Conservation (phyloP, 2,113 vertebrate species). For the Charadrius vociferus region DNA sequence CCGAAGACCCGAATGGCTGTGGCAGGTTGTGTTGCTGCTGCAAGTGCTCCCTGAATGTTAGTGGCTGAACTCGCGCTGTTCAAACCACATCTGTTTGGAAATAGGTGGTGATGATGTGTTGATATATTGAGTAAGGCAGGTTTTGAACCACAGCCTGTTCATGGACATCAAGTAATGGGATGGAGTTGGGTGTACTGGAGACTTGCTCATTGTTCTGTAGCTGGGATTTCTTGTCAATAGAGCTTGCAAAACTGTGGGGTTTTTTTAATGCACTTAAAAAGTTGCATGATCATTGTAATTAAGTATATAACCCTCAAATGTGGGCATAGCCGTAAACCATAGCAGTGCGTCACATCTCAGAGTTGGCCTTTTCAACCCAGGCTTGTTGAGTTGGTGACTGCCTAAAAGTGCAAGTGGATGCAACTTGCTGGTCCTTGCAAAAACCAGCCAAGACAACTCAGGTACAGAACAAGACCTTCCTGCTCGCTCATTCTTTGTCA, state of each 20-base stretch:
- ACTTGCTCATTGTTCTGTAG: neutral
- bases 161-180: neutral
- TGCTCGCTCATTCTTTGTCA: neutral
- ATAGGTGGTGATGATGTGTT: neutral
- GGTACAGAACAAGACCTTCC: neutral
- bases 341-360: neutral
- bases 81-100: neutral
- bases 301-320: neutral
- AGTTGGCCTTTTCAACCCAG: neutral
- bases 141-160: neutral
- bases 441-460: fast-evolving
- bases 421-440: neutral
- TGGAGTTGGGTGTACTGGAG: neutral
- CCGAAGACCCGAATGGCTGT: neutral
- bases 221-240: neutral
- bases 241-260: neutral
- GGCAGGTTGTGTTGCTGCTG: neutral
- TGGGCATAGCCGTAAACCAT: neutral
- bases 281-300: neutral
- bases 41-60: neutral
- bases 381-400: neutral
- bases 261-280: neutral
- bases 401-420: neutral
- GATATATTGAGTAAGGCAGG: neutral
- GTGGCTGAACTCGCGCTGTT: neutral